These are phyloP conservation scores for Drosophila rhopaloa DNA, from an alignment of 1,140 invertebrate genomes.

Conservation along the genomic window DNA sequence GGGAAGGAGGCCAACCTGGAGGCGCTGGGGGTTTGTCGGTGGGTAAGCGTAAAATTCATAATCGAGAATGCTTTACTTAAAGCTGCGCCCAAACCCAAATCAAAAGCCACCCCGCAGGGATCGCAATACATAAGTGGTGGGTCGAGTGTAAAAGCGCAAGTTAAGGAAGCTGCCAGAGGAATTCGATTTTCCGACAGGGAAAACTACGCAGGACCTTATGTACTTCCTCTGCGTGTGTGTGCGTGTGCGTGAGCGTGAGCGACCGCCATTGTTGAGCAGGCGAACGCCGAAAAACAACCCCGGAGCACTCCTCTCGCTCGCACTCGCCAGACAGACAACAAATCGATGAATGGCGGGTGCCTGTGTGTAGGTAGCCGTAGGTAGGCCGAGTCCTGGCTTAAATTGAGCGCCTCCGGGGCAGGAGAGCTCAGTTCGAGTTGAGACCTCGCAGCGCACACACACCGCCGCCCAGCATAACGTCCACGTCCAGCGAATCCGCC, in stretches of 20 bases:
- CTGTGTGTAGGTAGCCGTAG: constrained; percentile 63
- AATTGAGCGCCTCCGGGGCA: constrained; percentile 57
- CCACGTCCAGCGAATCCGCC: not conserved
- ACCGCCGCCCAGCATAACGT: constrained; percentile 10
- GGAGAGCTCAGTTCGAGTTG: constrained; percentile 80
- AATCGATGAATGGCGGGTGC: constrained; percentile 79
- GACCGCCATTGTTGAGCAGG: constrained; percentile 67
- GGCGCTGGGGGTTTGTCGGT: constrained; percentile 70
- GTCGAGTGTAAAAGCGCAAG: constrained; percentile 67
- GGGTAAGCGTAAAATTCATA: constrained; percentile 84
- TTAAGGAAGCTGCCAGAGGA: constrained; percentile 62
- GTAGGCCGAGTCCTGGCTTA: constrained; percentile 67
- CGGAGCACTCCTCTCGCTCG: constrained; percentile 63
- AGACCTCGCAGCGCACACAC: constrained; percentile 77
- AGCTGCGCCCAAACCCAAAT: constrained; percentile 37
- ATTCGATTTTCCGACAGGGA: constrained; percentile 45
- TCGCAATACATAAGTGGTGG: constrained; percentile 37
- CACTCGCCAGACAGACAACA: constrained; percentile 66
- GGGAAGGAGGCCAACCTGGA: constrained; percentile 27
- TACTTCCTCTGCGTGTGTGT: constrained; percentile 42
- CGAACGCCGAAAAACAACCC: constrained; percentile 52
- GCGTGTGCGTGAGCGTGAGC: constrained; percentile 15
- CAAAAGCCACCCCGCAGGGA: constrained; percentile 53
- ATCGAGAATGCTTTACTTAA: constrained; percentile 77
- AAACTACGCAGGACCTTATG: constrained; percentile 64